Evolutionary conservation across 2,888 invertebrate genomes (phyloP), one percentile per base, ranked within the genome.

Genomic region (Nasonovia ribisnigri): DNA sequence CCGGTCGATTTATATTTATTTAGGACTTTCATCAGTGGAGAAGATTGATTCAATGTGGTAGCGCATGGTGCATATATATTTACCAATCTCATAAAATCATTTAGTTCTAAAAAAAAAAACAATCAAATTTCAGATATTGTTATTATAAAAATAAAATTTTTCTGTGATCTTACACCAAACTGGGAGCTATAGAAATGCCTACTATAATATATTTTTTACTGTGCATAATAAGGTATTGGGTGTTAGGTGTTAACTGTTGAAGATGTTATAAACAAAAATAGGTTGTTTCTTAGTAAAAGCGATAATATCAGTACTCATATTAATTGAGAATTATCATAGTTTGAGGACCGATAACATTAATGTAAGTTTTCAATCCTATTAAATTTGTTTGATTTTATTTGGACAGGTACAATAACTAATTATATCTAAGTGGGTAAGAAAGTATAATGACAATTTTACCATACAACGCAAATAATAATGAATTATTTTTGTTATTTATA

Each of bases 51-150:
- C 48, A 60, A 11, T 86, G n/a, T 0, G 43, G 20, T 20, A 1
- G 86, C 11, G n/a, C 84, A 89, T 13, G 93, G 93, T 29, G 93
- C 84, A 29, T 3, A 26, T 11, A 93, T 29, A 86, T 90, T 93
- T 36, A 88, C 29, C 42, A 92, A 92, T 88, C n/a, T 88, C 48
- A 51, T 88, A 29, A 60, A 42, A 77, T 92, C 92, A 20, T 5
- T 24, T 11, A 88, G 20, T 26, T 92, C 92, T 92, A 24, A 54
- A 91, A 0, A 54, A 77, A 11, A 48, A 91, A 84, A 84, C 24
- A 29, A 77, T 20, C 6, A 36, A 20, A 36, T 36, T 36, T 36
- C 36, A 8, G 20, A 77, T 20, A 77, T 24, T 77, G 36, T 77
- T 77, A 77, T 36, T 0, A 77, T 20, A 77, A 36, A 77, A 77